These are phyloP conservation scores for Andrena cerasifolii DNA, from an alignment of 1,140 invertebrate genomes.

Conservation along the genomic window DNA sequence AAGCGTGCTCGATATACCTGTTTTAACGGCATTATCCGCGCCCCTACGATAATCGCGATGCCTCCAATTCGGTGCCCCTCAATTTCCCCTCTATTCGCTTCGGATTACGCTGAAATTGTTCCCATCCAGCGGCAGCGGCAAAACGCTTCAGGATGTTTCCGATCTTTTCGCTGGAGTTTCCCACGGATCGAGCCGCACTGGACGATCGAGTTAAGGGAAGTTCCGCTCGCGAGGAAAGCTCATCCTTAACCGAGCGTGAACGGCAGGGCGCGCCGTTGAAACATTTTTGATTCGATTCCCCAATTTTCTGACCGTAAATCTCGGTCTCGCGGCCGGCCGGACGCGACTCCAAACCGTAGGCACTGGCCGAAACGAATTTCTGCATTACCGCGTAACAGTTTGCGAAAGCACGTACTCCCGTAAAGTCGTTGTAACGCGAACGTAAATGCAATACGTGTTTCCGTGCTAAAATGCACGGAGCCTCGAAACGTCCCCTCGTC, in stretches of 20 bases:
- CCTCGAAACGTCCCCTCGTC: slow-evolving; percentile 13
- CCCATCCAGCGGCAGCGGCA: too few relatives aligned
- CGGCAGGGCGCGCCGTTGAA: background rate
- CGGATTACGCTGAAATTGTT: too few relatives aligned
- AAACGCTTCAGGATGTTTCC: too few relatives aligned
- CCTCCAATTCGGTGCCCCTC: background rate
- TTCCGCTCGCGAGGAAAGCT: background rate
- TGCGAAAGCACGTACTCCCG: slow-evolving; percentile 51
- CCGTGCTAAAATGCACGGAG: slow-evolving; percentile 53
- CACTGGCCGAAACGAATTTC: slow-evolving; percentile 31
- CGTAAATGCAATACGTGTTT: slow-evolving; percentile 65
- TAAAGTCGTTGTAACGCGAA: slow-evolving; percentile 62
- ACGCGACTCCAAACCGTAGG: too few relatives aligned
- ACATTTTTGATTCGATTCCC: background rate
- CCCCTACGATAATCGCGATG: background rate
- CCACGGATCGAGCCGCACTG: too few relatives aligned
- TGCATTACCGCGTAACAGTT: slow-evolving; percentile 21
- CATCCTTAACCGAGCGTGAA: background rate
- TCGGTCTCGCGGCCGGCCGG: background rate
- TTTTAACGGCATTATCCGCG: background rate
- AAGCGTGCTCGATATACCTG: background rate
- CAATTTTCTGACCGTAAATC: background rate
- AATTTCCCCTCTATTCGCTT: too few relatives aligned
- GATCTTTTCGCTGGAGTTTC: too few relatives aligned
- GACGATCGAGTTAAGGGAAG: too few relatives aligned